These are phyloP conservation scores for Pristionchus pacificus DNA, from an alignment of 1,140 invertebrate genomes.

Conservation along the genomic window DNA sequence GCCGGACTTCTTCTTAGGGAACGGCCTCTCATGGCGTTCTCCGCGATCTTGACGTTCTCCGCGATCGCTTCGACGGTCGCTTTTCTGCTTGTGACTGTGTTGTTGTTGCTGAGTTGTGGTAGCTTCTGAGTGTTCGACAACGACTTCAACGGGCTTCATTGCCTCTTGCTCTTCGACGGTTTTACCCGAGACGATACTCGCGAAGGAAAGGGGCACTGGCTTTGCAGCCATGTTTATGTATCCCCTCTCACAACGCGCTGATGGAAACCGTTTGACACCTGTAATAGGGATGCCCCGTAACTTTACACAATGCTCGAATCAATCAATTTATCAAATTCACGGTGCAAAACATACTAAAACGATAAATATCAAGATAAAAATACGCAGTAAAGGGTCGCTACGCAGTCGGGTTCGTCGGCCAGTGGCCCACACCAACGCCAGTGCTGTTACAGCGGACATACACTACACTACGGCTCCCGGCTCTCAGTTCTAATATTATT, in stretches of 20 bases:
- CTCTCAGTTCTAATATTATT: too few species aligned
- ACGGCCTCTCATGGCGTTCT: not conserved
- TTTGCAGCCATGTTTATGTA: constrained; percentile 27
- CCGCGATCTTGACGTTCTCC: constrained; percentile 1
- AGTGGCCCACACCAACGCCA: too few species aligned
- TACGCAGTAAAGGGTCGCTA: too few species aligned
- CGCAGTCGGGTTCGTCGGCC: too few species aligned
- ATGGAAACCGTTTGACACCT: too few species aligned
- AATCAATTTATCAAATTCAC: too few species aligned
- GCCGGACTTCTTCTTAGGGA: constrained; percentile 13
- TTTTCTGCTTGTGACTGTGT: constrained; percentile 13
- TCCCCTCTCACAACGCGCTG: constrained; percentile 8
- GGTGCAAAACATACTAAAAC: too few species aligned
- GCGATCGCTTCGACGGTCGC: constrained; percentile 2
- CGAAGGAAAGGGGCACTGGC: constrained; percentile 40
- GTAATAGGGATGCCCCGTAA: too few species aligned
- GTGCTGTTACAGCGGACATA: too few species aligned
- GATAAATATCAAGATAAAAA: too few species aligned
- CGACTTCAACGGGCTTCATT: constrained; percentile 6
- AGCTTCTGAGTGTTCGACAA: constrained; percentile 8
- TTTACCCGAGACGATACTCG: constrained; percentile 38
- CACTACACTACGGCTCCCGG: too few species aligned
- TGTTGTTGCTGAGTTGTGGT: not conserved
- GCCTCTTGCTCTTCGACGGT: constrained; percentile 9
- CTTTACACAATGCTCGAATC: too few species aligned